Conservation (phyloP, 2,888 invertebrate genomes). For the Mongoloraphidia duomilia region DNA sequence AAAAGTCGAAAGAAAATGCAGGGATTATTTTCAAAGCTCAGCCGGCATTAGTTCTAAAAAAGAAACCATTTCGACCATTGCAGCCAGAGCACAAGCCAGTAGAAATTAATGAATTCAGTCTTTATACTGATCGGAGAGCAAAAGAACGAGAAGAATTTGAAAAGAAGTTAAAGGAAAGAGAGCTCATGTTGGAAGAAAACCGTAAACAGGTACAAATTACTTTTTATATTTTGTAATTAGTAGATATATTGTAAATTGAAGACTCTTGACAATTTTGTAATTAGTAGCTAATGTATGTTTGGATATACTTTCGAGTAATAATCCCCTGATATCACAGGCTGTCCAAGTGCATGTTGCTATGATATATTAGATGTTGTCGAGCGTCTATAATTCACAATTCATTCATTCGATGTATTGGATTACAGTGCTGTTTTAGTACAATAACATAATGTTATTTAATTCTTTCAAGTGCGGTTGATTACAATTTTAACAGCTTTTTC, state of each 20-base stretch:
- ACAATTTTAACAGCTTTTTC: too few species aligned
- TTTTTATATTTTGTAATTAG: neutral
- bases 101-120: constrained; percentile 36
- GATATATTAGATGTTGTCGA: too few species aligned
- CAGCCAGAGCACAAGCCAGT: constrained; percentile 31
- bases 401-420: too few species aligned
- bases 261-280: neutral
- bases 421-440: too few species aligned
- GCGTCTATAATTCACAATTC: too few species aligned
- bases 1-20: constrained; percentile 4
- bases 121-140: constrained; percentile 50
- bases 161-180: constrained; percentile 36
- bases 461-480: too few species aligned
- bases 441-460: too few species aligned
- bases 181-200: constrained; percentile 23
- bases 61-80: constrained; percentile 49
- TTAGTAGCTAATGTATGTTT: too few species aligned
- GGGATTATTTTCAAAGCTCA: constrained; percentile 42
- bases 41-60: constrained; percentile 42
- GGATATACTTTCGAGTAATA: neutral
- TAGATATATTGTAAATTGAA: neutral
- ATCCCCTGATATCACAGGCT: neutral
- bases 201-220: constrained; percentile 7
- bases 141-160: constrained; percentile 46
- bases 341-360: too few species aligned